Conservation (phyloP, 2,797 vertebrate genomes). For the Oceanodroma leucorhoa region DNA sequence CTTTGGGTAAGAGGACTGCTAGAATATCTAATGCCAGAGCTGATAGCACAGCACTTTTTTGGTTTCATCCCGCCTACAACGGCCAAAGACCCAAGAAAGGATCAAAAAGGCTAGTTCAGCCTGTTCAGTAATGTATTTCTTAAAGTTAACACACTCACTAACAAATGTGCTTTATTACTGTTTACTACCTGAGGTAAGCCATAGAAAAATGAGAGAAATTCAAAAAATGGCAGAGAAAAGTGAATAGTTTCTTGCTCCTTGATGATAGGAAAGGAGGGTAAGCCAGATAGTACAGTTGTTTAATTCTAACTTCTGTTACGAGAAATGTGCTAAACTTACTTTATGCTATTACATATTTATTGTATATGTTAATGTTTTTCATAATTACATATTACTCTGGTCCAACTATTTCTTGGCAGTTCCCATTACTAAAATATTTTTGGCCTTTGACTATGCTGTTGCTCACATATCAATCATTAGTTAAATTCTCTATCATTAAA, state of each 20-base stretch:
- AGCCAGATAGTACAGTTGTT: background rate
- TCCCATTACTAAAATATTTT: background rate
- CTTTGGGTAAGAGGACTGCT: background rate
- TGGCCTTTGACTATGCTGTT: background rate
- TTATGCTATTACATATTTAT: background rate
- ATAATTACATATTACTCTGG: background rate
- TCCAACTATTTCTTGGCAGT: background rate
- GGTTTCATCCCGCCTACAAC: fast-evolving
- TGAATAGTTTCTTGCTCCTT: background rate
- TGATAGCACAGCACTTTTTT: background rate
- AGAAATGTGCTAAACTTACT: background rate
- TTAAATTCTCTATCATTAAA: background rate
- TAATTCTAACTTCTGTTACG: background rate
- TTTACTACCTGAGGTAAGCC: background rate
- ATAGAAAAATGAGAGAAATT: background rate
- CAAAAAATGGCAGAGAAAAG: background rate
- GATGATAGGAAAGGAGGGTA: background rate
- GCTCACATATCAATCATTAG: background rate
- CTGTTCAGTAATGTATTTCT: background rate
- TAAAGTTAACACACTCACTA: background rate
- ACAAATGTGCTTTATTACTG: background rate
- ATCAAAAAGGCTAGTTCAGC: background rate
- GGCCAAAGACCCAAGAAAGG: background rate
- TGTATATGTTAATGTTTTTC: background rate
- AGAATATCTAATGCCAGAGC: background rate